phyloP scores from a whole-genome alignment of 2,888 invertebrate genomes.

The Vandiemenella viatica region DNA sequence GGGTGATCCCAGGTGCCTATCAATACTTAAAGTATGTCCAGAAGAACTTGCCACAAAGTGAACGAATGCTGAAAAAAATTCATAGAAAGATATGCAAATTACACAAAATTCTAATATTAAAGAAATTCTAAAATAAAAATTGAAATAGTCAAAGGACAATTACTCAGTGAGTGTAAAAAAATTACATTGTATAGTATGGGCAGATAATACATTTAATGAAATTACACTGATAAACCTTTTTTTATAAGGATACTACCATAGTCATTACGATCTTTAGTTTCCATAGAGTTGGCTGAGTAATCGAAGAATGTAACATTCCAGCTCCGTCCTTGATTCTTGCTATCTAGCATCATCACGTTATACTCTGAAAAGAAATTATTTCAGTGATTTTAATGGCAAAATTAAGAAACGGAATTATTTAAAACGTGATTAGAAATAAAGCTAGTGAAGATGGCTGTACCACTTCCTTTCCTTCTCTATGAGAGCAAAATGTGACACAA shows the following conservation, averaged over 20 bases:
- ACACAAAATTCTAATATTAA: not conserved
- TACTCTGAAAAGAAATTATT: slow-evolving; percentile 42
- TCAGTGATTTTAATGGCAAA: not conserved
- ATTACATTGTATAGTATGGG: slow-evolving; percentile 1
- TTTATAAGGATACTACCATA: no score
- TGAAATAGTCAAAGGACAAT: not conserved
- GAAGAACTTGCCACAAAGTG: slow-evolving; percentile 84
- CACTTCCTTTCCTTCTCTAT: no score
- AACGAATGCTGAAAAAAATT: slow-evolving; percentile 47
- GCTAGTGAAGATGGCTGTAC: no score
- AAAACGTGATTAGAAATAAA: not conserved
- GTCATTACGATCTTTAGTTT: slow-evolving; percentile 56
- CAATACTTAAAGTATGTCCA: slow-evolving; percentile 72
- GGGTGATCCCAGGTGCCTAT: slow-evolving; percentile 62
- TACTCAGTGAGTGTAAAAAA: no score
- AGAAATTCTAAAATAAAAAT: not conserved
- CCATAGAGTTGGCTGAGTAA: slow-evolving; percentile 74
- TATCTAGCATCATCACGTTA: slow-evolving; percentile 87
- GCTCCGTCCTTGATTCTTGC: slow-evolving; percentile 50
- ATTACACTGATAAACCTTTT: no score
- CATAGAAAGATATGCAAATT: not conserved
- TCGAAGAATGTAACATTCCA: slow-evolving; percentile 98
- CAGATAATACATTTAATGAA: no score
- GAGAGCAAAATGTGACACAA: no score
- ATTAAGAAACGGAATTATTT: not conserved